Base-by-base conservation (phyloP, 2,797 vertebrate species). In the Hipposideros larvatus region DNA sequence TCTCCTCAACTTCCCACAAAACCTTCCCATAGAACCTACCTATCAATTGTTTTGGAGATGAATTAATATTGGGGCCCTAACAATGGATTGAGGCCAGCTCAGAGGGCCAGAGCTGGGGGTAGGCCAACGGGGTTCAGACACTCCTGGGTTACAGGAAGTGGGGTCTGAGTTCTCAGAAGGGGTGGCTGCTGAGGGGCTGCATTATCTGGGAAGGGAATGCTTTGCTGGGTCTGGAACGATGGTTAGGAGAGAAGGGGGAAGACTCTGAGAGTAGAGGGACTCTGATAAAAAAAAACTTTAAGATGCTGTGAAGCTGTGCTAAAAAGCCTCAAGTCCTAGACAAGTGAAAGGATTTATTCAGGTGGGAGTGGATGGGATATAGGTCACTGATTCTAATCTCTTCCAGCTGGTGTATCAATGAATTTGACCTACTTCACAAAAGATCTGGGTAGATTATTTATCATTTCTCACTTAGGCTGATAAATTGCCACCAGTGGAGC, bases 141-240 rank as follows among this genome's bases (percentile, higher is more conserved):
- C n/a, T 85, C 63, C 63, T 57, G 79, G 71, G 22, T 77, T 59
- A 86, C 3, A 77, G 74, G 70, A 78, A 53, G 11, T 37, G 18
- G 65, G 4, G 24, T 22, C 37, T 31, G 9, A 41, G 46, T 43
- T 70, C 53, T 66, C 18, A n/a, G 26, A 13, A 70, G 6, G 51
- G 8, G 5, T 28, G 48, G 66, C 0, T 0, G 24, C 51, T 24
- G 18, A 21, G 19, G n/a, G n/a, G 21, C 74, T 59, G 0, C 4
- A 31, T 31, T 53, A 80, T 15, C 41, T 59, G 68, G 28, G 46
- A 94, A 71, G 28, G 11, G 16, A 34, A 11, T 51, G 53, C 46
- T 61, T 66, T 65, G 24, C 68, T 41, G 68, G 37, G 61, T 63
- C 79, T 87, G 74, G 65, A 31, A 55, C 10, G 57, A 70, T 7